Evolutionary conservation across 2,113 vertebrate species (phyloP), one percentile per base, ranked within the genome.

Genomic region (Strix aluco): DNA sequence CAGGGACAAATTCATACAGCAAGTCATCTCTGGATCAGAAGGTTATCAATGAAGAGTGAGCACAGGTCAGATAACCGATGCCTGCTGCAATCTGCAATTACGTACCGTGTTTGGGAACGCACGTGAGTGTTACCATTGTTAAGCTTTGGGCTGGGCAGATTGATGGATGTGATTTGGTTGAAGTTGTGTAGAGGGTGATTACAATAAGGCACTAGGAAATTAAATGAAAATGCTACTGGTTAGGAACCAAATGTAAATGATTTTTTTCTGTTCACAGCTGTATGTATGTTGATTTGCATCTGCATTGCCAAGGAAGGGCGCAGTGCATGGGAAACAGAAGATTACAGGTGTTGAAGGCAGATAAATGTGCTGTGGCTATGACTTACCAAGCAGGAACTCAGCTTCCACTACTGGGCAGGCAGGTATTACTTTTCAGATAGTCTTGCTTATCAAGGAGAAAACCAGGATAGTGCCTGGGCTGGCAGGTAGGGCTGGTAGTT

Each of bases 41-140:
- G 94, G 72, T 93, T 94, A 63, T 83, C 96, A 85, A 34, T 81
- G 91, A 95, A 88, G 88, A 91, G 74, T 42, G 73, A 96, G 88
- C 69, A 40, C 3, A 90, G 97, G 91, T 95, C 97, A 95, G 85
- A 79, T 73, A 88, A 86, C 95, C 49, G 92, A 92, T 88, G 95
- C 88, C 73, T 66, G 87, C 92, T 97, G 95, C 97, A 97, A 95
- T 97, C 88, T 97, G 92, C 93, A 97, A 95, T 97, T 97, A 94
- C 78, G 73, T 63, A 55, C 46, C 14, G 29, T 5, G 4, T 97
- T 86, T 97, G 78, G 93, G 86, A 82, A 9, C 77, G 65, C 80
- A 81, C 16, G 16, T 15, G 59, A 94, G 84, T 10, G 88, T 49
- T 75, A 30, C 73, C 44, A 6, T 89, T 15, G 8, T 86, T 57